These are phyloP conservation scores for Pseudomugil gertrudae DNA, from an alignment of 2,797 vertebrate genomes.

Conservation along the genomic window DNA sequence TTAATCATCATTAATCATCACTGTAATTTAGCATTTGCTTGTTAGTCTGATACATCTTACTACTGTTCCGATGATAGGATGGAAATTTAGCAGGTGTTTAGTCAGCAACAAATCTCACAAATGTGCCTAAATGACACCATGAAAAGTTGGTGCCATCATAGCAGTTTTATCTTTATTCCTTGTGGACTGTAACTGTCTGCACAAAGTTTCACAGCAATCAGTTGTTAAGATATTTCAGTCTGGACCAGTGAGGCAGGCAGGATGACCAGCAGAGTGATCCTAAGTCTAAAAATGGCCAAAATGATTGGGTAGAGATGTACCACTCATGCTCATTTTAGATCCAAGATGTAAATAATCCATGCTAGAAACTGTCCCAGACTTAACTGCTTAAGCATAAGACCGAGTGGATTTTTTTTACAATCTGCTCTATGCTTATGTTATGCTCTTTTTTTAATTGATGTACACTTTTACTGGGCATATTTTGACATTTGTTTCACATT, in stretches of 20 bases:
- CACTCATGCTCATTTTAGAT: constrained; percentile 7
- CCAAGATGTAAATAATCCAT: constrained; percentile 20
- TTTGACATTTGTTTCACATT: constrained; percentile 90
- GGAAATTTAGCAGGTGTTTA: not conserved
- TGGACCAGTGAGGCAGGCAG: constrained; percentile 3
- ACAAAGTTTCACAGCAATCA: not conserved
- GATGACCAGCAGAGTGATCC: not conserved
- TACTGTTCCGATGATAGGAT: not conserved
- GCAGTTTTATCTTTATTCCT: not conserved
- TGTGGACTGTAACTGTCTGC: not conserved
- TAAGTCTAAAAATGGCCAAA: not conserved
- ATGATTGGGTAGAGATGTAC: constrained; percentile 2
- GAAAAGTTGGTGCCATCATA: not conserved
- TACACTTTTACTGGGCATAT: constrained; percentile 72
- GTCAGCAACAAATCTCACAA: not conserved
- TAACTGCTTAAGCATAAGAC: not conserved
- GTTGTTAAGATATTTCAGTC: constrained; percentile 5
- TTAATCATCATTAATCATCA: not conserved
- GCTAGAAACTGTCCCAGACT: constrained; percentile 13
- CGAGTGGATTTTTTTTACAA: not conserved
- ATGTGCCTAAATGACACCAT: not conserved
- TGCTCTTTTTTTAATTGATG: constrained; percentile 22
- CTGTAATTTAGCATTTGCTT: not conserved
- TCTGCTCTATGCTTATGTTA: not conserved
- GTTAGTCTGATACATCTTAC: not conserved